Conservation (phyloP, 2,888 invertebrate genomes). For the Metalampra italica region DNA sequence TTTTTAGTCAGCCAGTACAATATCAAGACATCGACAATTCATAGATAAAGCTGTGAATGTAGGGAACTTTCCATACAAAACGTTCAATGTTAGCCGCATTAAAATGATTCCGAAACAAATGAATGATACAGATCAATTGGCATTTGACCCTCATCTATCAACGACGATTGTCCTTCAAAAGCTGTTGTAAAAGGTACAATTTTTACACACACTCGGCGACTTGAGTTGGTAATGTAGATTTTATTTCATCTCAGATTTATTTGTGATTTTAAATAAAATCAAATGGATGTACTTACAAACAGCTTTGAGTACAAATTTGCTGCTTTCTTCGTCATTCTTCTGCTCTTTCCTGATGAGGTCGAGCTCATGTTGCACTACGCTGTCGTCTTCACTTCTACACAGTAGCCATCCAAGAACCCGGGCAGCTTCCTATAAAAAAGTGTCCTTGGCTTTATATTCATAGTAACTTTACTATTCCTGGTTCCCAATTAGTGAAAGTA, state of each 20-base stretch:
- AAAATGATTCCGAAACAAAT: background rate
- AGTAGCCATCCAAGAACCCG: conserved; percentile 59
- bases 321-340: conserved; percentile 46
- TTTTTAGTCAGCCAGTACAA: no score
- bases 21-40: no score
- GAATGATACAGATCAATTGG: background rate
- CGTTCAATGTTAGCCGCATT: no score
- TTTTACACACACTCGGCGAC: no score
- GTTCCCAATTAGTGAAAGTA: no score
- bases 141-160: background rate
- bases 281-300: conserved; percentile 40
- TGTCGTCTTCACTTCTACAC: conserved; percentile 44
- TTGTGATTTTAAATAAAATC: no score
- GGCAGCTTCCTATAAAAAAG: conserved; percentile 43
- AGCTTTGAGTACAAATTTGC: conserved; percentile 48
- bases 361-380: conserved; percentile 39
- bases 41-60: no score
- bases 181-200: no score
- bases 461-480: background rate
- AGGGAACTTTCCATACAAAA: no score
- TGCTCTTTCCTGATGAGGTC: conserved; percentile 49
- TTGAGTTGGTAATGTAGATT: no score
- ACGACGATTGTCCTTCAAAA: background rate
- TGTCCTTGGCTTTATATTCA: background rate
- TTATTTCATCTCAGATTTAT: no score